Conservation (phyloP, 2,797 vertebrate genomes). For the Enteromius fasciolatus region DNA sequence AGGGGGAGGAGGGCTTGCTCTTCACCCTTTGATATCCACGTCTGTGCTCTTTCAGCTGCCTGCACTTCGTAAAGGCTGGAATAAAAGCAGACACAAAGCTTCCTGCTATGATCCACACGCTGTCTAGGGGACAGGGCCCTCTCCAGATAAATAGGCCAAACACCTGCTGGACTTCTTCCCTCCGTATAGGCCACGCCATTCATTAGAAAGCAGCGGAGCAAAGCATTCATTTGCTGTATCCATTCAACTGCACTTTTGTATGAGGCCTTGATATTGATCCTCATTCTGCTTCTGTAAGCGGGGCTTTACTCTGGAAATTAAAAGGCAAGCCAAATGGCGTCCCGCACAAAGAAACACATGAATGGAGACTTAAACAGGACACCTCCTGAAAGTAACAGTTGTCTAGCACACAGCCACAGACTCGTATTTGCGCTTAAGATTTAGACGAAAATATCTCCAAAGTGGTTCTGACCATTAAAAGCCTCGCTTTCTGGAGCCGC, state of each 20-base stretch:
- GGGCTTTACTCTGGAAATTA: slow-evolving; percentile 51
- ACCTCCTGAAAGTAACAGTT: slow-evolving; percentile 47
- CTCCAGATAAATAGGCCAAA: slow-evolving; percentile 83
- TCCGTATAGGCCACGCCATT: slow-evolving; percentile 75
- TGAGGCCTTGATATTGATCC: slow-evolving; percentile 62
- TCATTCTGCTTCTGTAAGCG: slow-evolving; percentile 54
- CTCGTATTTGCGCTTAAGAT: slow-evolving; percentile 36
- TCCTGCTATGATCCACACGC: slow-evolving; percentile 84
- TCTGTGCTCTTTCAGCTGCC: slow-evolving; percentile 80
- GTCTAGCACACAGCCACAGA: slow-evolving; percentile 10
- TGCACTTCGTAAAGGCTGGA: slow-evolving; percentile 78
- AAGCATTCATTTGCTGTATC: slow-evolving; percentile 72
- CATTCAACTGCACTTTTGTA: slow-evolving; percentile 73
- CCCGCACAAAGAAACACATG: slow-evolving; percentile 32
- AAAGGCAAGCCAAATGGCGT: slow-evolving; percentile 53
- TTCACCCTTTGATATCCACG: slow-evolving; percentile 82
- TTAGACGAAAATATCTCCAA: neutral
- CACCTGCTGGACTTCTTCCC: slow-evolving; percentile 83
- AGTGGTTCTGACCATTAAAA: slow-evolving; percentile 5
- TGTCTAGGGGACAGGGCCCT: slow-evolving; percentile 73
- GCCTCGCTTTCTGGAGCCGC: neutral
- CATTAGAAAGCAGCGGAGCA: slow-evolving; percentile 74
- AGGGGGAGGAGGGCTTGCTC: slow-evolving; percentile 72
- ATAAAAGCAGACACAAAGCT: slow-evolving; percentile 88
- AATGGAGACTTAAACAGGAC: slow-evolving; percentile 44